These are phyloP conservation scores for Platalea minor DNA, from an alignment of 2,797 vertebrate genomes.

Conservation along the genomic window DNA sequence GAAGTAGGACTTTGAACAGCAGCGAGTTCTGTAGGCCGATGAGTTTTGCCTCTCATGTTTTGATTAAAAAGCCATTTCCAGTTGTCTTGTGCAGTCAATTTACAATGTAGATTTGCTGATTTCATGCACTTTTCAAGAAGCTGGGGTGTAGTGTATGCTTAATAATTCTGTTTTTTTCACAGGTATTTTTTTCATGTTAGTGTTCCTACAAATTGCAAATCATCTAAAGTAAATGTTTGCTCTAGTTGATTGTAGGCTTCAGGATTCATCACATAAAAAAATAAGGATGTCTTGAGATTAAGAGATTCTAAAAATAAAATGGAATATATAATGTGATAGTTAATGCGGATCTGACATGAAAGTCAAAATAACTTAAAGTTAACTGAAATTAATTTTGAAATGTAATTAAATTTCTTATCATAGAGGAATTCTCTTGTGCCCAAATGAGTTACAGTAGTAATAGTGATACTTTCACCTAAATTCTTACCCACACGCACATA, in stretches of 20 bases:
- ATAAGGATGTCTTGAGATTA: not conserved
- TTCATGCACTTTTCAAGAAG: slow-evolving; percentile 10
- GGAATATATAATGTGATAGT: not conserved
- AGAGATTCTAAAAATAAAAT: not conserved
- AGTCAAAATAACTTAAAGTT: not conserved
- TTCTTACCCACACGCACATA: not conserved
- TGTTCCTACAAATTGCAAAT: slow-evolving; percentile 45
- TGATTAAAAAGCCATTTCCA: not conserved
- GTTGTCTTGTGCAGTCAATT: slow-evolving; percentile 5
- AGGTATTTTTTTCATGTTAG: slow-evolving; percentile 21
- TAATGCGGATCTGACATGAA: not conserved
- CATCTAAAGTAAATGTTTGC: slow-evolving; percentile 16
- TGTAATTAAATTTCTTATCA: not conserved
- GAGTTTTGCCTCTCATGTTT: not conserved
- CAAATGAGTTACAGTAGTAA: not conserved
- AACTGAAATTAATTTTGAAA: not conserved
- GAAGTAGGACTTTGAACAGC: not conserved
- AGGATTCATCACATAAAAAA: slow-evolving; percentile 16
- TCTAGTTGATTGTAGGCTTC: slow-evolving; percentile 8
- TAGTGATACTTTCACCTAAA: not conserved
- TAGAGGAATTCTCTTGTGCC: not conserved
- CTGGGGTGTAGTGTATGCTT: not conserved
- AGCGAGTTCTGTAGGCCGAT: not conserved
- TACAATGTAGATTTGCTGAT: not conserved
- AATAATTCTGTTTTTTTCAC: not conserved